Conservation (phyloP, 2,888 invertebrate species). For the Trissonchulus latispiculum region DNA sequence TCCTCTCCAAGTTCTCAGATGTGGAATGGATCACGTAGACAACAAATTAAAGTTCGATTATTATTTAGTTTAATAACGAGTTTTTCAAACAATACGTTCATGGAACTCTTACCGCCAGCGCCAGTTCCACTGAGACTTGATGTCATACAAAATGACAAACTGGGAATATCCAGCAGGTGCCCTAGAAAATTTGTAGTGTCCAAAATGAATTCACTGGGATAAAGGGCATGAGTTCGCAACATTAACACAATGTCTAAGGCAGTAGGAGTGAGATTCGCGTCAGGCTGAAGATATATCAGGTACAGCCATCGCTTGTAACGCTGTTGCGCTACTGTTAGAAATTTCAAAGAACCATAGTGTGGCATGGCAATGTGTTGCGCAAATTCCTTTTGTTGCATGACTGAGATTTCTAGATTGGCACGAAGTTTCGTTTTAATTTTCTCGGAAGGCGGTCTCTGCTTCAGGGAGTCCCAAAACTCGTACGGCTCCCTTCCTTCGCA, state of each 20-base stretch:
- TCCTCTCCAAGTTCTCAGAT: too few relatives aligned
- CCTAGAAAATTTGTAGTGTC: slow-evolving; percentile 10
- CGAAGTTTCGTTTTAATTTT: background rate
- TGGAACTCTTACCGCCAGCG: too few relatives aligned
- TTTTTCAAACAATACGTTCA: too few relatives aligned
- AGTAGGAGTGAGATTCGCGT: slow-evolving; percentile 11
- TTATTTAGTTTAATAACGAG: too few relatives aligned
- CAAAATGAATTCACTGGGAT: slow-evolving; percentile 3
- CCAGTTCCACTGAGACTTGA: too few relatives aligned
- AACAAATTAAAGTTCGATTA: too few relatives aligned
- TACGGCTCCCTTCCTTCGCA: slow-evolving; percentile 10
- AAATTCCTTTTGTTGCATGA: background rate
- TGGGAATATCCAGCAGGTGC: slow-evolving; percentile 9
- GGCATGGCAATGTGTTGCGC: background rate
- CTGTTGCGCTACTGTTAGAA: background rate
- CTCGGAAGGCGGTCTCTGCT: background rate
- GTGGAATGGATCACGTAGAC: too few relatives aligned
- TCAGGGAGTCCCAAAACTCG: slow-evolving; percentile 15
- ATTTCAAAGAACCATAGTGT: slow-evolving; percentile 2
- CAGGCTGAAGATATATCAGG: background rate
- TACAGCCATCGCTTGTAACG: slow-evolving; percentile 11
- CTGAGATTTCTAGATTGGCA: background rate
- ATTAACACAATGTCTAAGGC: slow-evolving; percentile 3
- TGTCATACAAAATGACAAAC: background rate
- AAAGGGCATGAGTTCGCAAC: slow-evolving; percentile 12